Conservation (phyloP, 2,888 invertebrate genomes). For the Melieria omissa region DNA sequence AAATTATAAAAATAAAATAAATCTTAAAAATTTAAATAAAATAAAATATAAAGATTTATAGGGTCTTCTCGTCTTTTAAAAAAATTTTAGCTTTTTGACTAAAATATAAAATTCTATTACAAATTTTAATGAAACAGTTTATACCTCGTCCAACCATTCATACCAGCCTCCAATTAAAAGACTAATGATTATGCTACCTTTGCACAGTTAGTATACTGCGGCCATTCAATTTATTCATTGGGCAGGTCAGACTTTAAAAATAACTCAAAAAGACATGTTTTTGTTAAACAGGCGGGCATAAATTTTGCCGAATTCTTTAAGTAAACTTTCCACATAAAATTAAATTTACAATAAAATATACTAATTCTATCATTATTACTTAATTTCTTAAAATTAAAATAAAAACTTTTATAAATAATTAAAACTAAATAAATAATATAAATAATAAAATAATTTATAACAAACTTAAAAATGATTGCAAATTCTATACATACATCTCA, state of each 20-base stretch:
- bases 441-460: constrained; percentile 64
- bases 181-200: constrained; percentile 86
- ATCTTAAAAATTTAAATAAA: no score
- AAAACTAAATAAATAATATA: constrained; percentile 67
- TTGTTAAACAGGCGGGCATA: constrained; percentile 80
- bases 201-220: constrained; percentile 69
- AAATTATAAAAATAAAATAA: no score
- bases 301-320: constrained; percentile 74
- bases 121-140: constrained; percentile 71
- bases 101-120: constrained; percentile 70
- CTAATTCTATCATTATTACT: constrained; percentile 73
- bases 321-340: constrained; percentile 63
- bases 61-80: no score
- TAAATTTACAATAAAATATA: constrained; percentile 63
- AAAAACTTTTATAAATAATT: constrained; percentile 66
- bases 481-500: constrained; percentile 71
- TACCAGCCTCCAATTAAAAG: constrained; percentile 83
- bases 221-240: no score
- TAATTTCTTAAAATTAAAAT: constrained; percentile 66
- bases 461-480: constrained; percentile 68
- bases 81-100: constrained; percentile 61
- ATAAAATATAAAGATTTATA: no score
- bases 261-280: constrained; percentile 82
- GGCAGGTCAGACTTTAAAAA: constrained; percentile 64
- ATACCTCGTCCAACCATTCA: constrained; percentile 63